Conservation (phyloP, 2,888 invertebrate species). For the Chrysomela aeneicollis region DNA sequence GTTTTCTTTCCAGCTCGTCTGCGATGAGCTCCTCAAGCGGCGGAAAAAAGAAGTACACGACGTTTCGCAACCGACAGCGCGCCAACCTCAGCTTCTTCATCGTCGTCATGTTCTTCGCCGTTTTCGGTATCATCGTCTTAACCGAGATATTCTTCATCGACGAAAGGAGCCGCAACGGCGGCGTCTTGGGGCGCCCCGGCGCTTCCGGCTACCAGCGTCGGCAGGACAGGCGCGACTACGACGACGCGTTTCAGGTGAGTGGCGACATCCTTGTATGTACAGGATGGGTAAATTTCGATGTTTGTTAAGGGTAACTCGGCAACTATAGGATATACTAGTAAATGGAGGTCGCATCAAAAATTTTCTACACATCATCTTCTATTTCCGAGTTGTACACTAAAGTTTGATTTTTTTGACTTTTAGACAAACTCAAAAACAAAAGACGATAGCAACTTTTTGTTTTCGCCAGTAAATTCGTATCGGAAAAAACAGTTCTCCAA, state of each 20-base stretch:
- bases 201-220: slow-evolving; percentile 64
- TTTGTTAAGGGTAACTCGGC: too few species aligned
- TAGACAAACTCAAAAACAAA: too few species aligned
- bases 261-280: too few species aligned
- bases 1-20: slow-evolving; percentile 31
- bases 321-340: too few species aligned
- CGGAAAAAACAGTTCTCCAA: too few species aligned
- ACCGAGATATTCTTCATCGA: slow-evolving; percentile 82
- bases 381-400: too few species aligned
- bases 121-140: slow-evolving; percentile 86
- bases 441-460: too few species aligned
- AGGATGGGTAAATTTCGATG: too few species aligned
- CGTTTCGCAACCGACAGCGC: slow-evolving; percentile 72
- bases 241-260: slow-evolving; percentile 68
- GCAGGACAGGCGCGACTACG: slow-evolving; percentile 72
- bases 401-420: too few species aligned
- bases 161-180: slow-evolving; percentile 67
- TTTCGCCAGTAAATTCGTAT: too few species aligned
- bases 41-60: slow-evolving; percentile 53
- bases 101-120: slow-evolving; percentile 88
- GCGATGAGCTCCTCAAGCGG: slow-evolving; percentile 56
- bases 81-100: slow-evolving; percentile 90
- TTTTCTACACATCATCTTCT: too few species aligned
- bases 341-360: too few species aligned
- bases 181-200: slow-evolving; percentile 65